Percentiles rank a stretch among this genome's conserved stretches.
Conservation (phyloP, 2,888 invertebrate genomes). For the Xestoiulus laeticollis region DNA sequence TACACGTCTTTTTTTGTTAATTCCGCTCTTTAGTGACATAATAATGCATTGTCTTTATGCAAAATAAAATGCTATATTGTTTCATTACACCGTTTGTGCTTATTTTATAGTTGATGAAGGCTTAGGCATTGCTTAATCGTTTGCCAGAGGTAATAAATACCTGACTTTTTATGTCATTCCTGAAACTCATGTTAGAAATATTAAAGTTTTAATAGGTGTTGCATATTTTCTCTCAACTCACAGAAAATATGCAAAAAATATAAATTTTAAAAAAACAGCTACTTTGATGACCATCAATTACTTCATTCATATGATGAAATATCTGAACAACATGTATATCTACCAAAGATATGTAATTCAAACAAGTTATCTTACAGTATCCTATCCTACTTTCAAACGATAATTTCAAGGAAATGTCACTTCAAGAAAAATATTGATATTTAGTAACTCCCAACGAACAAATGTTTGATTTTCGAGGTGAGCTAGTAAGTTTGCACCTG, state of each 20-base stretch:
- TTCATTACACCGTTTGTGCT: not conserved
- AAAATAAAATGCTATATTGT: not conserved
- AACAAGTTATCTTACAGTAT: not conserved
- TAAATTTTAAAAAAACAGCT: not conserved
- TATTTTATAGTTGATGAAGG: not conserved
- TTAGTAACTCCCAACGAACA: not conserved
- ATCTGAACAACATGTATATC: not conserved
- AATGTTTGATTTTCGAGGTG: not conserved
- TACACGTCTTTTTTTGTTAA: not conserved
- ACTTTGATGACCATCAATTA: not conserved
- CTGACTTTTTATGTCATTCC: not conserved
- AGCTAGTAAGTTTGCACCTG: not conserved
- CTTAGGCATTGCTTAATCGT: not conserved
- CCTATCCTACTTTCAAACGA: not conserved
- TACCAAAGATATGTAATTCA: not conserved
- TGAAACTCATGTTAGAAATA: too few species aligned
- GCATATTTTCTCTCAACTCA: too few species aligned
- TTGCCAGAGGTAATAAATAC: constrained; percentile 1
- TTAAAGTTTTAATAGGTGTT: too few species aligned
- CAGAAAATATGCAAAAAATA: not conserved
- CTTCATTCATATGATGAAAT: not conserved
- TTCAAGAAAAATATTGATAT: not conserved
- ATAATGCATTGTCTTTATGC: constrained; percentile 37
- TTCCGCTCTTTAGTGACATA: not conserved
- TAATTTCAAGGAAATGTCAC: not conserved